Evolutionary conservation across 1,140 invertebrate genomes (phyloP), one percentile per base, ranked within the genome.

Genomic region (Delia radicum): DNA sequence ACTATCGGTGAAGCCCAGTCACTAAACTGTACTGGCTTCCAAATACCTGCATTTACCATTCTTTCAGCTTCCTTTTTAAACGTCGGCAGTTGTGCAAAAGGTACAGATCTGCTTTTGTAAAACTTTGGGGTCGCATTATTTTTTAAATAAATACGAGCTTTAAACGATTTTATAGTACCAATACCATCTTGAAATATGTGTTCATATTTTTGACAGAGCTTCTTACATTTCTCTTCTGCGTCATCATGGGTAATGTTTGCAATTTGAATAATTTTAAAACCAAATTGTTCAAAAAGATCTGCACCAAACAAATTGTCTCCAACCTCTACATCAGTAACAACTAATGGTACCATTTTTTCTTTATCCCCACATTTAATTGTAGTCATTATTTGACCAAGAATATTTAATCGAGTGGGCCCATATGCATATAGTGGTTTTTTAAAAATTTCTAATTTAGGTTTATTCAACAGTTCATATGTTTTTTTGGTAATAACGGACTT

Each of bases 1-100:
- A 89, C 86, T 6, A 88, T 75, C 72, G 84, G 81, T 79, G 79
- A 79, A 76, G 83, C 78, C 80, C 81, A 80, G 73, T 81, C 48
- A 63, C 75, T 74, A 77, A 80, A 61, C 79, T 82, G 76, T 69
- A 82, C 74, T 74, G 77, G 76, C 37, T 74, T 77, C 46, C 78
- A 77, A 13, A 78, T 75, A 33, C 77, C 75, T 46, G 76, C 73
- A 15, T 31, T 28, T n/a, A 78, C 24, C 71, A 82, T 74, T 55
- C 79, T 48, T 27, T 79, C 27, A 42, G 79, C 77, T 78, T 83
- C 80, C 37, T 78, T 15, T 69, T 79, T 77, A 24, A 82, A 79
- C 74, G 79, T 77, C 29, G 76, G 67, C 73, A 78, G 78, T 73
- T 82, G 75, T 27, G 80, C 77, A 75, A 77, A 83, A 55, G 81